These are phyloP conservation scores for Trachymyrmex septentrionalis DNA, from an alignment of 1,140 invertebrate genomes.

Conservation along the genomic window DNA sequence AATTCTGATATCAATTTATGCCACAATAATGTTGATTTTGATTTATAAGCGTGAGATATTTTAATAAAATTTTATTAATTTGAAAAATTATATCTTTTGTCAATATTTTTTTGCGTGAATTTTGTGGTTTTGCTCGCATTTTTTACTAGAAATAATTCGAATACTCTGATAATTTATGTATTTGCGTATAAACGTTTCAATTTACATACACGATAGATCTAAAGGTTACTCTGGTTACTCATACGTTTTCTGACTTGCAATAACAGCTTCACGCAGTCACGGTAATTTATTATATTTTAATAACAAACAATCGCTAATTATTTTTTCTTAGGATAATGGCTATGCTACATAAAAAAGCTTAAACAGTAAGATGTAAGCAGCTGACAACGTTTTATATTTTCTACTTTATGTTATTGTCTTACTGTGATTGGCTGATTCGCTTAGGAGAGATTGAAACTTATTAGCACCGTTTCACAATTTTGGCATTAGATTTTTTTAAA, in stretches of 20 bases:
- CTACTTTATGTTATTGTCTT: too few species aligned
- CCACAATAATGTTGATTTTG: too few species aligned
- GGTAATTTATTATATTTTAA: background rate
- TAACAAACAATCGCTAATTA: background rate
- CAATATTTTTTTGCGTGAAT: background rate
- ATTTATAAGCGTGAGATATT: too few species aligned
- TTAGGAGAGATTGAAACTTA: too few species aligned
- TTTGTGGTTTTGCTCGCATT: background rate
- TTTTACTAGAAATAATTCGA: background rate
- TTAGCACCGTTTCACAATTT: too few species aligned
- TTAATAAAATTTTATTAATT: background rate
- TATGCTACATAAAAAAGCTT: too few species aligned
- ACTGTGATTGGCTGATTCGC: too few species aligned
- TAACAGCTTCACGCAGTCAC: background rate
- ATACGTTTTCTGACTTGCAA: background rate
- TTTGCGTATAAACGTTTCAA: background rate
- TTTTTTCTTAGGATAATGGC: background rate
- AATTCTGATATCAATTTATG: too few species aligned
- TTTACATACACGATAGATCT: background rate
- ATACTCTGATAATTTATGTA: background rate
- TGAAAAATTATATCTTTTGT: background rate
- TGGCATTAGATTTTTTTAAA: too few species aligned
- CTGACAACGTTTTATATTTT: too few species aligned
- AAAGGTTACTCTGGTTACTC: background rate
- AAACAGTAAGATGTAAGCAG: too few species aligned